Evolutionary conservation across 2,113 vertebrate genomes (phyloP), one percentile per base, ranked within the genome.

Genomic region (Apodemus speciosus): DNA sequence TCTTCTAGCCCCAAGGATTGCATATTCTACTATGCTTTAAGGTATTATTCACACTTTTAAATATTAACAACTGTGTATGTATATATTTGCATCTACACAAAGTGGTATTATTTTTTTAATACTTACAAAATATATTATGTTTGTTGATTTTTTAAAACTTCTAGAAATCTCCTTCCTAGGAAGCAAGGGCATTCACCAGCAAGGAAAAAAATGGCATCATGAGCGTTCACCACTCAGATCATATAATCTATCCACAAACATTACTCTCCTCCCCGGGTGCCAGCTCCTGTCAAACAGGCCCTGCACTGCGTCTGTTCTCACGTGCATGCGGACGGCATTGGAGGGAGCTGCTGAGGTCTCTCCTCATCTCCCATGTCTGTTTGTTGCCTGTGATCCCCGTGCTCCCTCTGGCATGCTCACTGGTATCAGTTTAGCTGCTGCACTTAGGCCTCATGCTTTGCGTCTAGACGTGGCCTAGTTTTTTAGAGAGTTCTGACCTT

Each of bases 271-370:
- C 35, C 60, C 49, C 13, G 38, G 40, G 32, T 60, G 30, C 21
- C 5, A 56, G 27, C 11, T 53, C 43, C 23, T 60, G 72, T 8
- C 1, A 3, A 53, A 69, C 9, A 66, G 75, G n/a, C 10, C 11
- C 0, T 9, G 20, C 38, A 4, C 9, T 20, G 11, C 0, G 14
- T 79, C 25, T 76, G 4, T 10, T 30, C 83, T 88, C 2, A 0
- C 3, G 56, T 18, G 21, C 40, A 62, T 0, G 25, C 0, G 5
- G 5, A 32, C 32, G 7, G n/a, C n/a, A 51, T 9, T 25, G 7
- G 30, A 53, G 21, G 10, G 32, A 76, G n/a, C 62, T 51, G 0
- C 56, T 1, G 18, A 62, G 9, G 8, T 56, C 71, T 49, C 40
- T 30, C 13, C 2, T 64, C 9, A 20, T 58, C 43, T 43, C 35